Evolutionary conservation across 2,888 invertebrate species (phyloP).

Genomic region (Drosophila histrio): DNA sequence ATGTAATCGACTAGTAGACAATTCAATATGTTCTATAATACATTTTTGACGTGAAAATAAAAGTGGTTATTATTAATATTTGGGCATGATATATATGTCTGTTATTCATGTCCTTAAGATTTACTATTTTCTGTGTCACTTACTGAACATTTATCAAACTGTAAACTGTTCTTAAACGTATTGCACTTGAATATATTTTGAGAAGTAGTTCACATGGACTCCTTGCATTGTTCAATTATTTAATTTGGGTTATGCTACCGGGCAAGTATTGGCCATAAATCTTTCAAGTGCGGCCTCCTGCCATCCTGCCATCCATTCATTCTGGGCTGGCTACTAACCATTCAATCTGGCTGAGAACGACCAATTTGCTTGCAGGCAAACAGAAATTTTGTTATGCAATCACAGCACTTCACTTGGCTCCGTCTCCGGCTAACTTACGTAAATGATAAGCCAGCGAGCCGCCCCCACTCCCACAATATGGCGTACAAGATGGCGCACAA

Average conservation of each 20-base stretch:
- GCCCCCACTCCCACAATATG: conserved; percentile 29
- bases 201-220: neutral
- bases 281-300: conserved; percentile 44
- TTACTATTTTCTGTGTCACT: neutral
- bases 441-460: conserved; percentile 21
- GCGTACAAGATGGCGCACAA: conserved; percentile 22
- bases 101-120: neutral
- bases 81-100: too few species aligned
- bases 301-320: conserved; percentile 5
- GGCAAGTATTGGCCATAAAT: conserved; percentile 59
- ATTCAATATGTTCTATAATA: too few species aligned
- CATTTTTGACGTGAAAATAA: too few species aligned
- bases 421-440: conserved; percentile 20
- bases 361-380: conserved; percentile 52
- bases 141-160: conserved; percentile 20
- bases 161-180: conserved; percentile 7
- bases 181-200: neutral
- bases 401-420: conserved; percentile 48
- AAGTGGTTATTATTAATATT: too few species aligned
- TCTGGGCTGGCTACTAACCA: conserved; percentile 1
- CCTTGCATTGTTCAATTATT: conserved; percentile 56
- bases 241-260: conserved; percentile 43
- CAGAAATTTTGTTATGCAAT: conserved; percentile 59
- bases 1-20: neutral
- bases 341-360: conserved; percentile 27